A percentile compares a stretch with the other conserved stretches of the same genome.
phyloP scores from a whole-genome alignment of 2,113 vertebrate genomes.

The Rhadina sibilatrix region DNA sequence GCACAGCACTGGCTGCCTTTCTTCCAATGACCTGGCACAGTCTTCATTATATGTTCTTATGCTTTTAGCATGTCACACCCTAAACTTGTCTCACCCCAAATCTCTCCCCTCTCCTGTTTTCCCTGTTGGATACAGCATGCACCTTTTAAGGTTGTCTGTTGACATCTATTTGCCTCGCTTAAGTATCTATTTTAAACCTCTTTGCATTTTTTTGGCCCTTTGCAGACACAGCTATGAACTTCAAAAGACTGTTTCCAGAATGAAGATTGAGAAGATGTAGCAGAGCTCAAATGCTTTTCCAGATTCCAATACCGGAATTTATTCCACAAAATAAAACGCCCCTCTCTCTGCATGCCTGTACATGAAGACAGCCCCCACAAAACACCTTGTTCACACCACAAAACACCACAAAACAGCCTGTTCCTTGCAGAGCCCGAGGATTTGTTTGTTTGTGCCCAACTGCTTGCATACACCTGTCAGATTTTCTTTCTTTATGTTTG shows the following conservation, averaged over 20 bases:
- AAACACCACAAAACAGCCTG: too few species aligned
- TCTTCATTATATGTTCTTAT: not conserved
- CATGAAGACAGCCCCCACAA: not conserved
- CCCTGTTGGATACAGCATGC: not conserved
- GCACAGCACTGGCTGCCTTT: not conserved
- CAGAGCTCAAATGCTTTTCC: not conserved
- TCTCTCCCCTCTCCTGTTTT: not conserved
- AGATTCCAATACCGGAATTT: not conserved
- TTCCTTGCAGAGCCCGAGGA: not conserved
- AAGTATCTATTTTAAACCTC: not conserved
- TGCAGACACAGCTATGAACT: not conserved
- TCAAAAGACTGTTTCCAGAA: not conserved
- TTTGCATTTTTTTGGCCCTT: not conserved
- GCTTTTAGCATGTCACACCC: not conserved
- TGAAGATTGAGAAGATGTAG: not conserved
- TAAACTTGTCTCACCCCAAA: not conserved
- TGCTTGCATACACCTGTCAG: not conserved
- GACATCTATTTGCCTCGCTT: not conserved
- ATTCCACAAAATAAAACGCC: fast-evolving
- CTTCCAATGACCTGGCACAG: not conserved
- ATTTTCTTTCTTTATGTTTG: not conserved
- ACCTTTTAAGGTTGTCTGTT: not conserved
- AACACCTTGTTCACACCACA: too few species aligned
- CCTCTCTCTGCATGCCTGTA: not conserved
- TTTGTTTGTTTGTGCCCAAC: not conserved